Evolutionary conservation across 2,113 vertebrate species (phyloP), one percentile per base, ranked within the genome.

Genomic region (mouse (Mus musculus)): DNA sequence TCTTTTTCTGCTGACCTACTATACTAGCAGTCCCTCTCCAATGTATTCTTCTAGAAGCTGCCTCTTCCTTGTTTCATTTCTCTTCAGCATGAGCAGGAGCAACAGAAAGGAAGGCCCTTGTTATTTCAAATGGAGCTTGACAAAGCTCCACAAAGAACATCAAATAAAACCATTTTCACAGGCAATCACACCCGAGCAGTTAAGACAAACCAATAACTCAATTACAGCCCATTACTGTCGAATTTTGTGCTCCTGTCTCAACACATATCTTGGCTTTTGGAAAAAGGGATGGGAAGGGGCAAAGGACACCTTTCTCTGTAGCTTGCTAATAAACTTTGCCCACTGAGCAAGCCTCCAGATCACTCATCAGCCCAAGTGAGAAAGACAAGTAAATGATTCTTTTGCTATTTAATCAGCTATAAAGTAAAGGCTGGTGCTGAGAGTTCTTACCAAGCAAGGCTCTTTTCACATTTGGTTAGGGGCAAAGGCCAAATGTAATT

Each of bases 111-210:
- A 98, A 97, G 95, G 95, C 54, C 95, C 97, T 98, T 97, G 98
- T 98, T 98, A 98, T 98, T 98, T 98, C 97, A 98, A 98, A 98
- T 98, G 98, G 97, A 82, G 97, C 97, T 98, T 98, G 98, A 98
- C 93, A 17, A 96, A 97, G 96, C 96, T 95, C 98, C 98, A 97
- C 98, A 98, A 98, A 98, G 98, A 98, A 78, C 95, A 96, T 98
- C 97, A 98, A 98, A 97, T 97, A 96, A 98, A 98, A 97, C 97
- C 98, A 96, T 98, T 98, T 98, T 98, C 98, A 98, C 98, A 98
- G 98, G 95, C 97, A 97, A 98, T 98, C 97, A 42, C 96, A 95
- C 97, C 92, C 89, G 19, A 94, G 97, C 96, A 97, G 97, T 98
- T 98, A 97, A 98, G 98, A 97, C 97, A 98, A 98, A 97, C 97